A percentile compares a stretch with the other conserved stretches of the same genome.
Conservation (phyloP, 2,797 vertebrate genomes). For the Crax fasciolata region DNA sequence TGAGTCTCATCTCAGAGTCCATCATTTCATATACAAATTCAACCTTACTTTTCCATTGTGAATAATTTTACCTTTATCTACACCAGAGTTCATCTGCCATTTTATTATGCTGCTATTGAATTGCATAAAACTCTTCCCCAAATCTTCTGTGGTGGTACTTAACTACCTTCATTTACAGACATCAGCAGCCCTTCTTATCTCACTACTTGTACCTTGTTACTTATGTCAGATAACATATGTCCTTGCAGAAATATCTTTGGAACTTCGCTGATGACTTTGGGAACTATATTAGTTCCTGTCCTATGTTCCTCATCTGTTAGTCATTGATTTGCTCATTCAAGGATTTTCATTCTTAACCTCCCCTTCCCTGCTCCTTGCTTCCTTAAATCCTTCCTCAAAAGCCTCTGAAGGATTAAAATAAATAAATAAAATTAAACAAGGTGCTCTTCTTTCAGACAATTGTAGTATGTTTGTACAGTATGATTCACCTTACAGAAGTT, state of each 20-base stretch:
- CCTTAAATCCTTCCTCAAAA: background rate
- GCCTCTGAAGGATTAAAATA: background rate
- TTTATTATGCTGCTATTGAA: background rate
- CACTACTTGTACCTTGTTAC: background rate
- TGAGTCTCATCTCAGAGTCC: background rate
- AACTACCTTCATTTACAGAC: background rate
- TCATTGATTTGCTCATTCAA: accelerated
- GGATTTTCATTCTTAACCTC: background rate
- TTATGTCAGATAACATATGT: background rate
- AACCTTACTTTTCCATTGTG: background rate
- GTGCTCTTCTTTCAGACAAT: background rate
- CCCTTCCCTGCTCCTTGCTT: background rate
- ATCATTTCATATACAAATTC: background rate
- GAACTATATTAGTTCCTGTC: background rate
- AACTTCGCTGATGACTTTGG: background rate
- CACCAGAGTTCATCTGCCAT: background rate
- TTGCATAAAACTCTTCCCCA: background rate
- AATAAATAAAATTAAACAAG: background rate
- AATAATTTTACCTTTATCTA: background rate
- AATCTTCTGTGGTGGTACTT: background rate
- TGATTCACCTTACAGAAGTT: background rate
- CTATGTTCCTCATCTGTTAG: background rate
- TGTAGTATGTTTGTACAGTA: accelerated
- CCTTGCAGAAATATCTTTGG: background rate
- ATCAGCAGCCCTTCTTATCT: background rate